phyloP scores from a whole-genome alignment of 2,113 vertebrate species.

The Azemiops feae region DNA sequence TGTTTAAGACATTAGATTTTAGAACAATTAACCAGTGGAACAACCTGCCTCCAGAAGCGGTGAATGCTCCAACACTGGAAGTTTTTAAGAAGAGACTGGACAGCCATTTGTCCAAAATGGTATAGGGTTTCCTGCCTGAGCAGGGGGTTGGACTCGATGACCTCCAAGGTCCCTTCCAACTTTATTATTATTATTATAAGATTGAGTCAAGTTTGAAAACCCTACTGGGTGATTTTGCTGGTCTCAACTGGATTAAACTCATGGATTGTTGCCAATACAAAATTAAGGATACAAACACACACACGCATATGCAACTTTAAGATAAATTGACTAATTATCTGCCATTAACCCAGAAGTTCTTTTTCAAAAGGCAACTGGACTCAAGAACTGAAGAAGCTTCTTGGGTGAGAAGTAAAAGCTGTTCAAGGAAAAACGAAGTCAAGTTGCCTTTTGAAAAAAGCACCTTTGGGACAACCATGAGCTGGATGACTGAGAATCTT shows the following conservation, averaged over 20 bases:
- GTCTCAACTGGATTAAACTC: not conserved
- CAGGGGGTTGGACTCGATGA: too few relatives aligned
- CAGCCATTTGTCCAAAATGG: too few relatives aligned
- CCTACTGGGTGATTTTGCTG: not conserved
- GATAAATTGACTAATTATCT: not conserved
- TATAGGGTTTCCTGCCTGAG: too few relatives aligned
- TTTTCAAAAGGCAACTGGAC: not conserved
- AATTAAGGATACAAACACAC: not conserved
- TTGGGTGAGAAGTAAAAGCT: not conserved
- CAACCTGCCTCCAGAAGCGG: too few relatives aligned
- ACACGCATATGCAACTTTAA: not conserved
- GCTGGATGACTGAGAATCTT: too few relatives aligned
- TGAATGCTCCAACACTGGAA: too few relatives aligned
- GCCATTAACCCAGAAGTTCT: not conserved
- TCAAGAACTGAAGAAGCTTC: not conserved
- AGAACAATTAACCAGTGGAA: too few relatives aligned
- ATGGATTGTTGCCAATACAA: not conserved
- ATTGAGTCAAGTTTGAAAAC: not conserved
- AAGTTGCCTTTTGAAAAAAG: too few relatives aligned
- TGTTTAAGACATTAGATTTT: not conserved
- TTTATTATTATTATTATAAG: too few relatives aligned
- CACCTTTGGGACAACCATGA: too few relatives aligned
- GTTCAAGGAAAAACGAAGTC: not conserved
- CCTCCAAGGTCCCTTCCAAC: too few relatives aligned
- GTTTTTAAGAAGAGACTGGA: too few relatives aligned